Base-by-base conservation (phyloP, 2,888 invertebrate genomes). In the Drosophila diplacantha region DNA sequence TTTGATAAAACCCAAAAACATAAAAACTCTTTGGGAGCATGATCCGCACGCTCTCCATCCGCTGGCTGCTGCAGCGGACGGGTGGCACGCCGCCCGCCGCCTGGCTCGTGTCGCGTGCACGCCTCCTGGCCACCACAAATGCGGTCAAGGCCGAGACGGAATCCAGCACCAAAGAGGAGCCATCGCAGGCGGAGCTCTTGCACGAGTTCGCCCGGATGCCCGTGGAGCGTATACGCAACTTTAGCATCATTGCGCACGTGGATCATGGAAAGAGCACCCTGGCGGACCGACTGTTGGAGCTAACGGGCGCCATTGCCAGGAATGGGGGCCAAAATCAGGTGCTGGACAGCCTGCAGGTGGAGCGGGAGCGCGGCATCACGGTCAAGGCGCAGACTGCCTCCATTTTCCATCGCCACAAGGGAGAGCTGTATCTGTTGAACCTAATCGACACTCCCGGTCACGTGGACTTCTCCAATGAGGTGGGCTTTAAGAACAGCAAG, bases 241-340 rank as follows among this genome's bases (percentile, higher is more conserved):
- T 98, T 85, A 95, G 97, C 88, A 98, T 99, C 81, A 96, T 99
- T 69, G 99, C 99, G n/a, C 99, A 99, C 89, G 95, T 99, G 2
- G 99, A 99, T 88, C 99, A 99, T 90, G 99, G 99, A 0, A 99
- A 99, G 90, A 97, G 97, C 87, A 99, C 99, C 0, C 89, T 99
- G 60, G 98, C 99, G 1, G 99, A 99, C 87, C 90, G 99, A 57
- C 88, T 99, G n/a, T 88, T 99, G 14, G 98, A 99, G 91, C 89
- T 94, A 55, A 97, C 98, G 18, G 98, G 97, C 72, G 93, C 93
- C 0, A 92, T 94, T 57, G 91, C 92, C 82, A 89, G 89, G 1
- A 92, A 93, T 29, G 89, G 90, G 5, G 93, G 92, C 29, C 90
- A 91, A 73, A 90, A 91, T 54, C 95, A 95, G 89, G 91, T 95